Conservation (phyloP, 2,888 invertebrate species). For the Andrena flavipes region DNA sequence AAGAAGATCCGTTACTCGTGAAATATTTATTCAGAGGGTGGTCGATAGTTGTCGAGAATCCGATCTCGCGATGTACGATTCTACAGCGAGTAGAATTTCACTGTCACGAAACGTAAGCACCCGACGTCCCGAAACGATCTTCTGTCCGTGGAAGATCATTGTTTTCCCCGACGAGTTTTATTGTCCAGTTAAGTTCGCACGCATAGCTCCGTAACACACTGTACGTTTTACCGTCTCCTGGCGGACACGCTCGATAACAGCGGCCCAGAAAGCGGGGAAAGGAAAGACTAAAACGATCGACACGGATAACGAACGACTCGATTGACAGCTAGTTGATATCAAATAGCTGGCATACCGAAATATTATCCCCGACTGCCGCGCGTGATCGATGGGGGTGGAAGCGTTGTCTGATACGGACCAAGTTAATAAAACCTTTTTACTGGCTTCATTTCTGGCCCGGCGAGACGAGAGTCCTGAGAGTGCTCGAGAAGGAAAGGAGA, state of each 20-base stretch:
- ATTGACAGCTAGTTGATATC: slow-evolving; percentile 40
- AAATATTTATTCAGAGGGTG: neutral
- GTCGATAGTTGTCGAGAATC: no score
- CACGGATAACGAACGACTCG: slow-evolving; percentile 34
- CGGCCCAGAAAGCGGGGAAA: slow-evolving; percentile 19
- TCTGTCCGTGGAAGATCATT: neutral
- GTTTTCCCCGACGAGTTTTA: neutral
- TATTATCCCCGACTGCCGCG: slow-evolving; percentile 1
- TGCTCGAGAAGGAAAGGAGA: slow-evolving; percentile 28
- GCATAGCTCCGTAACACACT: neutral
- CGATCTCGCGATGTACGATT: no score
- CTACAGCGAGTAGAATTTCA: neutral
- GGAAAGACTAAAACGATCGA: slow-evolving; percentile 23
- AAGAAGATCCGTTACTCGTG: neutral
- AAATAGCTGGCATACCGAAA: slow-evolving; percentile 9
- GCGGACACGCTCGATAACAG: slow-evolving; percentile 33
- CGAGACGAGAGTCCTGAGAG: slow-evolving; percentile 33
- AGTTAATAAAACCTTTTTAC: slow-evolving; percentile 47
- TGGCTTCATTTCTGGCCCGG: slow-evolving; percentile 25
- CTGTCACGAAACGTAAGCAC: neutral
- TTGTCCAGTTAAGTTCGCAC: neutral
- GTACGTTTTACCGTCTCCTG: slow-evolving; percentile 14
- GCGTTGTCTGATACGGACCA: slow-evolving; percentile 15
- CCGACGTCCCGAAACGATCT: neutral
- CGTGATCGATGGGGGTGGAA: slow-evolving; percentile 30